Evolutionary conservation across 2,113 vertebrate species (phyloP).

Genomic region (Peromyscus californicus): DNA sequence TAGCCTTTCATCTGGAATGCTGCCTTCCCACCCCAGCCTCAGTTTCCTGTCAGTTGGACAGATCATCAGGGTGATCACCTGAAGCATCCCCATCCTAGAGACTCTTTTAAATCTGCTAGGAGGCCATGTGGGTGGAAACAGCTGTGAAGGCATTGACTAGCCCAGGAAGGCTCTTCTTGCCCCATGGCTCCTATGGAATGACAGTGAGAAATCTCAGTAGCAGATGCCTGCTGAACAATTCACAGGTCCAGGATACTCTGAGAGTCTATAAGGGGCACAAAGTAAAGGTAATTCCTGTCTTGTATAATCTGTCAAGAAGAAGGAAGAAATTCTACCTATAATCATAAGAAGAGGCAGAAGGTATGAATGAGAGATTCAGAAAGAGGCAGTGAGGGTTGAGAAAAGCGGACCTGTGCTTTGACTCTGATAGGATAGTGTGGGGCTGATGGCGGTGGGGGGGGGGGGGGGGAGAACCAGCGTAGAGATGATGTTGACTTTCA

Average conservation of each 20-base stretch:
- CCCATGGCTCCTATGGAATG: neutral
- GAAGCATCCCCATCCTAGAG: neutral
- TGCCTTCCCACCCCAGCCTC: neutral
- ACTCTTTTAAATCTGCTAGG: neutral
- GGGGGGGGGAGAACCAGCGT: neutral
- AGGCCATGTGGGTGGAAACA: neutral
- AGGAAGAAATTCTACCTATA: neutral
- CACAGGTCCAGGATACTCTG: neutral
- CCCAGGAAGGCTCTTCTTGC: neutral
- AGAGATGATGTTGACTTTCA: neutral
- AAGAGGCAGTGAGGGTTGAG: neutral
- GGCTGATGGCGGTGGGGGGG: neutral
- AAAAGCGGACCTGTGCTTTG: neutral
- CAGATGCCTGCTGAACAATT: neutral
- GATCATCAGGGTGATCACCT: neutral
- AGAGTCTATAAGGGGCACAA: neutral
- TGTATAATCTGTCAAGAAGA: neutral
- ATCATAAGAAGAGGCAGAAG: neutral
- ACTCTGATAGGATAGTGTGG: neutral
- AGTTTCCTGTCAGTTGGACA: constrained; percentile 3
- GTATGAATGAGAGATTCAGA: neutral
- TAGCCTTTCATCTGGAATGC: constrained; percentile 21
- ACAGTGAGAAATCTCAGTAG: neutral
- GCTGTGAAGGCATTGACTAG: neutral
- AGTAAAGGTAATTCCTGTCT: neutral